These are phyloP conservation scores for Penaeus chinensis DNA, from an alignment of 1,140 invertebrate genomes.

Conservation along the genomic window DNA sequence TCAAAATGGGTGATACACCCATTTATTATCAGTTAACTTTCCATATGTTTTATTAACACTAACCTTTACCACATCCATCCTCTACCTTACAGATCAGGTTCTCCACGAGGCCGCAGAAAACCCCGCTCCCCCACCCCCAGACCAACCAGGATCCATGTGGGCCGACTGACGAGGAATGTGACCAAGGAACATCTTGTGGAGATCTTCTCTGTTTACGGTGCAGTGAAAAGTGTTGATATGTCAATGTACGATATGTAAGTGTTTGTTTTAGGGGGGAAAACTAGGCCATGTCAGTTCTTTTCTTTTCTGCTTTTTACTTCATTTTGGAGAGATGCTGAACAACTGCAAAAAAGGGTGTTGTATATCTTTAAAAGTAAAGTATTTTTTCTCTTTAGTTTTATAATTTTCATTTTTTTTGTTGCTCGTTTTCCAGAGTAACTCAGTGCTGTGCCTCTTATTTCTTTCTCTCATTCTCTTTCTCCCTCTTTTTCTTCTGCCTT, in stretches of 20 bases:
- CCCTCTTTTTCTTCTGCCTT: neutral
- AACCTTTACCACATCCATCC: no score
- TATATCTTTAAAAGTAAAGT: no score
- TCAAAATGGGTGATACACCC: no score
- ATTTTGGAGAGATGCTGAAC: no score
- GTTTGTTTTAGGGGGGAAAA: neutral
- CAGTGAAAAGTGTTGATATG: conserved; percentile 90
- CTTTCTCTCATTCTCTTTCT: neutral
- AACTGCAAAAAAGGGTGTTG: no score
- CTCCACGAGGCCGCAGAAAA: conserved; percentile 73
- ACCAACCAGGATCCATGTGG: conserved; percentile 92
- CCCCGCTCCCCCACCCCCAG: conserved; percentile 86
- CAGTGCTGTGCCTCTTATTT: neutral
- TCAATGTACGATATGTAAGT: conserved; percentile 69
- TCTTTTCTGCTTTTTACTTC: no score
- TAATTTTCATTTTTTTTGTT: neutral
- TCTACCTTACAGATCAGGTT: conserved; percentile 61
- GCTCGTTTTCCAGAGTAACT: neutral
- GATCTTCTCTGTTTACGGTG: conserved; percentile 94
- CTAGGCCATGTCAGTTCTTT: no score
- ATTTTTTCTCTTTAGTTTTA: neutral
- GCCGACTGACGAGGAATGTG: conserved; percentile 90
- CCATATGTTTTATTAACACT: no score
- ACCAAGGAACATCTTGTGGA: conserved; percentile 91
- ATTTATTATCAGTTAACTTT: no score